Evolutionary conservation across 2,888 invertebrate species (phyloP), one percentile per base, ranked within the genome.

Genomic region (Epirrita christyi): DNA sequence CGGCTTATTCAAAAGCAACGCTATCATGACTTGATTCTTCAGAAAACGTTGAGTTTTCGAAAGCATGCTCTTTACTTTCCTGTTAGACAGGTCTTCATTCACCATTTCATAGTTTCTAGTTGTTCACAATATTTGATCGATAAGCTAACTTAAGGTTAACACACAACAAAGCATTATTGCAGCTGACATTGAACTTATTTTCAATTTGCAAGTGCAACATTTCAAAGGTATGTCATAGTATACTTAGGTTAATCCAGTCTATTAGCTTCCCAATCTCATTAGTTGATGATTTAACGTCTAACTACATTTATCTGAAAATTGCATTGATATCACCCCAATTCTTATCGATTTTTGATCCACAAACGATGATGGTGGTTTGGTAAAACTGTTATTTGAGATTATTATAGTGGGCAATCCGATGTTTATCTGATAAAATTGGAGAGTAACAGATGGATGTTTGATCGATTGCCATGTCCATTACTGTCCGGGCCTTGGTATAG

Each of bases 1-100:
- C 65, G 77, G 88, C 88, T 89, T 89, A 76, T 80, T 86, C 68
- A 75, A 79, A 83, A 85, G 81, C 76, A 78, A 80, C 59, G 76
- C 77, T 80, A 70, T 71, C 73, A 70, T 66, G 51, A 65, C 60
- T 46, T 61, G 34, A 50, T 32, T 57, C 38, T 36, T 47, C 40
- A 48, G 43, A 66, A 63, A 59, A 61, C 54, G 51, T 45, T 55
- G 45, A 42, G 28, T 46, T 45, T 41, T 47, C 37, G 38, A 56
- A 21, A 59, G 83, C 83, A 83, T 83, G 83, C 73, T 68, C 63
- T 68, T 76, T 63, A 75, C 58, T 63, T 53, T 58, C 54, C 58
- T 51, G 48, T 63, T 38, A 43, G 60, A 63, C 55, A 64, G 55
- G 49, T 54, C 55, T 66, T 67, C 66, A 73, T 68, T 51, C 68